phyloP scores from a whole-genome alignment of 2,113 vertebrate genomes.

The Pollachius pollachius region DNA sequence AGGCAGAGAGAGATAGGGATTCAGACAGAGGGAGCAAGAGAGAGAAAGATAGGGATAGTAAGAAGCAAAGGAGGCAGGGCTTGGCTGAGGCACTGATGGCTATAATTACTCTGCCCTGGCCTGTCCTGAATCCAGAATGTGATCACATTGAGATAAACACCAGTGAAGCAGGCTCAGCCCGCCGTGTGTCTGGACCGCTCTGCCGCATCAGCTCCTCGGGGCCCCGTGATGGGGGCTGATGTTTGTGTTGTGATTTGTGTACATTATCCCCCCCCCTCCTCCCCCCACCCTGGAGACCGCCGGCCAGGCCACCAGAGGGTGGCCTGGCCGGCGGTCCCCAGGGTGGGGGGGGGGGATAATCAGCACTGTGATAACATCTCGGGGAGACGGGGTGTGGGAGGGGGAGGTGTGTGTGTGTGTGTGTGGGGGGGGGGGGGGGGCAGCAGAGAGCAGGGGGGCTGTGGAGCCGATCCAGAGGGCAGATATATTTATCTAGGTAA shows the following conservation, averaged over 20 bases:
- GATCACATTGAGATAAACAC: conserved; percentile 72
- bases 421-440: conserved; percentile 18
- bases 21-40: neutral
- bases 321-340: conserved; percentile 48
- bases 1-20: neutral
- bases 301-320: neutral
- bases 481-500: conserved; percentile 74
- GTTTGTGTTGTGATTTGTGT: conserved; percentile 57
- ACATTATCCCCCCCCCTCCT: no score
- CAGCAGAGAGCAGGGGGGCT: conserved; percentile 40
- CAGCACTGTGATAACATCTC: conserved; percentile 73
- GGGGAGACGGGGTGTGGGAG: conserved; percentile 20
- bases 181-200: conserved; percentile 38
- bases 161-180: conserved; percentile 60
- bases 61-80: conserved; percentile 1
- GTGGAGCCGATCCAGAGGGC: conserved; percentile 63
- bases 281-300: no score
- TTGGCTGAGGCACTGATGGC: conserved; percentile 63
- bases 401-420: no score
- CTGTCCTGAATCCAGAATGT: conserved; percentile 69
- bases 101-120: conserved; percentile 68
- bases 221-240: conserved; percentile 56
- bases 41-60: conserved; percentile 26
- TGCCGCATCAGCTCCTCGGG: conserved; percentile 16
- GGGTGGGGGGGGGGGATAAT: conserved; percentile 67